Evolutionary conservation across 2,888 invertebrate species (phyloP).

Genomic region (Cantharis flavilabris): DNA sequence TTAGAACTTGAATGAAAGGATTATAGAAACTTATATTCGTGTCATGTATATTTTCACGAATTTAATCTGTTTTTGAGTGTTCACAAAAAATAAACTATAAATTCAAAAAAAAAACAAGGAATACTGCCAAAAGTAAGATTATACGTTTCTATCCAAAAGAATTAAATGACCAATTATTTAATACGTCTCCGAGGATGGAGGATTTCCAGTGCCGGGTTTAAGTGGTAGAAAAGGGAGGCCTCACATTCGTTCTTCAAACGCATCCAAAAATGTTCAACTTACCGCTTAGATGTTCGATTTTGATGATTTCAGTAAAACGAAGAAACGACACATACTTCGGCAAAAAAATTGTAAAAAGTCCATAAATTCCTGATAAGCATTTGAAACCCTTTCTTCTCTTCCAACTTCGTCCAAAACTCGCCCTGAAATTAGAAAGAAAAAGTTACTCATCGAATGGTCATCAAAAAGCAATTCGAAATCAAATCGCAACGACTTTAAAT

Average conservation of each 20-base stretch:
- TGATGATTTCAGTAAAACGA: neutral
- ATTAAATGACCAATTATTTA: neutral
- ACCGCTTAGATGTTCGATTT: conserved; percentile 1
- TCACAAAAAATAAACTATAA: neutral
- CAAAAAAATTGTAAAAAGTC: neutral
- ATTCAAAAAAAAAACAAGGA: neutral
- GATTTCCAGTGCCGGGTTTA: neutral
- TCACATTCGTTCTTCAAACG: too few relatives aligned
- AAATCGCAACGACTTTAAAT: neutral
- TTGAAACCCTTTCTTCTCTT: neutral
- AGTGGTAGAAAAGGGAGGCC: neutral
- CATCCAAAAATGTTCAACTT: neutral
- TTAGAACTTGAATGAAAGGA: neutral
- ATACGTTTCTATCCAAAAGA: neutral
- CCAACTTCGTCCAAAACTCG: neutral
- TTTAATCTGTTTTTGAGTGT: conserved; percentile 1
- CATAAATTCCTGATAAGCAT: conserved; percentile 1
- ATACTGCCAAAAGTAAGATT: neutral
- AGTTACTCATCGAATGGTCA: neutral
- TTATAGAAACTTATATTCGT: neutral
- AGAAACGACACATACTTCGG: neutral
- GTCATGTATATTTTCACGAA: neutral
- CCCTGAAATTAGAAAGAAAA: neutral
- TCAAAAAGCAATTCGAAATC: neutral
- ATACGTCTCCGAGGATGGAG: neutral